Base-by-base conservation (phyloP, 2,113 vertebrate genomes). In the Lichenostomus cassidix region DNA sequence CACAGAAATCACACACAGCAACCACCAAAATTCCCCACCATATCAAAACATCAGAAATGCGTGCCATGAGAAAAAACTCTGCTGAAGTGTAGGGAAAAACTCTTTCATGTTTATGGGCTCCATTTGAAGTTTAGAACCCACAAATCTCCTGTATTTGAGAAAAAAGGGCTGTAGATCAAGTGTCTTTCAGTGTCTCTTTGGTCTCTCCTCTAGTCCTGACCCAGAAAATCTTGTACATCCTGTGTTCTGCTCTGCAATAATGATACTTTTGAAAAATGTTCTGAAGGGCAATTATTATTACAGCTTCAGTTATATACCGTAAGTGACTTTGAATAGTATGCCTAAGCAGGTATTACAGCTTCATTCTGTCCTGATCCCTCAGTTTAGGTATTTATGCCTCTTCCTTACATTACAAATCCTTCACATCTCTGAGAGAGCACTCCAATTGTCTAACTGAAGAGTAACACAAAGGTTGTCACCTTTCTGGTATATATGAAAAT, bases 71-170 rank as follows among this genome's bases (percentile, higher is more conserved):
- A 52, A 89, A 69, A 69, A 94, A 80, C 29, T 60, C 68, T 4
- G 3, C 4, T 70, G 31, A 91, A 91, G 33, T 11, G 8, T 6
- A 89, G n/a, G 11, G 19, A 42, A 95, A 94, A 91, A 59, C 14
- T 78, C 68, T 92, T 95, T 91, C 74, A 87, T 89, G 64, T 91
- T 94, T 90, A 89, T 77, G 69, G 42, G 44, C 62, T 82, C 17
- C 58, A 82, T 69, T 65, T 95, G 53, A 92, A 89, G 59, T 58
- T 42, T 71, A 56, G 58, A 92, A 76, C 37, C 55, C 56, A 84
- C 56, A 82, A 20, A 74, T 75, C 81, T 79, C 29, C 35, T 25
- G 21, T 56, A 84, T 52, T 82, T 75, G 42, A 87, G 41, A 71
- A 67, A 83, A 81, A 89, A 84, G 23, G 5, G 7, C 9, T 37